Evolutionary conservation across 2,797 vertebrate genomes (phyloP).

Genomic region (Oreochromis mossambicus): DNA sequence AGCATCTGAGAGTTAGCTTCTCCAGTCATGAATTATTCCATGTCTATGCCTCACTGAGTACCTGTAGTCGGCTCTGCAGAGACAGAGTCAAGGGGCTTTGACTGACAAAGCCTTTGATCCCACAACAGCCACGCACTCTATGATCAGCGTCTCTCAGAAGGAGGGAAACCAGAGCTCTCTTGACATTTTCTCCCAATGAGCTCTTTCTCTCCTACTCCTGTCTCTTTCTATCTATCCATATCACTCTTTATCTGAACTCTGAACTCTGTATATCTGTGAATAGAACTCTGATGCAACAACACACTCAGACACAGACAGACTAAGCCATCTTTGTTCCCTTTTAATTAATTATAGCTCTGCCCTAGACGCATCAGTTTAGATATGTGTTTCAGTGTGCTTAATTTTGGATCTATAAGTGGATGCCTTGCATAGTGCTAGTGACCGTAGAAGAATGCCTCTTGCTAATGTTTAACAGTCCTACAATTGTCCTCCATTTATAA

Average conservation of each 20-base stretch:
- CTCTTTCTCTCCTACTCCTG: background rate
- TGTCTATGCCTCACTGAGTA: conserved; percentile 42
- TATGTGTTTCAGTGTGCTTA: background rate
- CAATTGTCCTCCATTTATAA: background rate
- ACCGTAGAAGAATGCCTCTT: background rate
- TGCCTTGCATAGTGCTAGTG: background rate
- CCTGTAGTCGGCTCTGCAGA: conserved; percentile 56
- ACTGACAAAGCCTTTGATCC: conserved; percentile 78
- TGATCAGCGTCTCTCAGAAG: conserved; percentile 56
- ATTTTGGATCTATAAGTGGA: background rate
- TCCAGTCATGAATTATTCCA: conserved; percentile 70
- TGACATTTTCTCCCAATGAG: conserved; percentile 34
- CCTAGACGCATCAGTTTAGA: background rate
- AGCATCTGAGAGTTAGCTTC: conserved; percentile 39
- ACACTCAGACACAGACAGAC: background rate
- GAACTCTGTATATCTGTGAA: background rate
- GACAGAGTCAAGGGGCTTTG: conserved; percentile 67
- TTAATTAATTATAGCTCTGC: background rate
- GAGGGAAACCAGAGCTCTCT: conserved; percentile 33
- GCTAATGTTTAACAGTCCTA: background rate
- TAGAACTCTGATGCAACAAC: background rate
- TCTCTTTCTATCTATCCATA: background rate
- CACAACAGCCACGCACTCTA: conserved; percentile 60
- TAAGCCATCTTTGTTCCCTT: background rate
- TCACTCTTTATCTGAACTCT: conserved; percentile 1